Percentiles rank a stretch among this genome's conserved stretches.
phyloP scores from a whole-genome alignment of 2,113 vertebrate genomes.

The Madoqua kirkii region DNA sequence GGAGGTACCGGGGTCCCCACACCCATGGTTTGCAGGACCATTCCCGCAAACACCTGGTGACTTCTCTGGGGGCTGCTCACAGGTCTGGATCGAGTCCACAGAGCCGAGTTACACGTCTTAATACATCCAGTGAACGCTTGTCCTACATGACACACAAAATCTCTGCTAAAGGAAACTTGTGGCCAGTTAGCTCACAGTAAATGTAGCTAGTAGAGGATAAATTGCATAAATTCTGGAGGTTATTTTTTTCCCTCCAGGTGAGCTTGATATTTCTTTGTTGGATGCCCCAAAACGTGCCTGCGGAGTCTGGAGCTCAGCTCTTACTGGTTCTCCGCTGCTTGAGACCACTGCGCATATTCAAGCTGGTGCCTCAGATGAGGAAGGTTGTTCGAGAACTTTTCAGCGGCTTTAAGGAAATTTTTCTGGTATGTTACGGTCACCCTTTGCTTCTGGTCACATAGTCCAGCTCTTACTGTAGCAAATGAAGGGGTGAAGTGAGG shows the following conservation, averaged over 20 bases:
- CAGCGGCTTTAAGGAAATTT: slow-evolving; percentile 99
- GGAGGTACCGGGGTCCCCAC: neutral
- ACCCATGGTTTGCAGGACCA: no score
- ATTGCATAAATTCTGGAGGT: neutral
- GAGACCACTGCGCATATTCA: slow-evolving; percentile 96
- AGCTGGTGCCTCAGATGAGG: slow-evolving; percentile 98
- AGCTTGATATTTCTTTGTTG: slow-evolving; percentile 98
- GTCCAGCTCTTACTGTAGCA: neutral
- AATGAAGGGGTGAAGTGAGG: neutral
- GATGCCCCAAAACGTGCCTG: slow-evolving; percentile 94
- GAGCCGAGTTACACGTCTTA: neutral
- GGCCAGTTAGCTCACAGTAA: neutral
- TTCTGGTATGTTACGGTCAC: slow-evolving; percentile 85
- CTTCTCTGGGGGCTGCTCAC: neutral
- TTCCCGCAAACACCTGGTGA: accelerated
- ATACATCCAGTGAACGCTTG: neutral
- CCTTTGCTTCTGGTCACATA: neutral
- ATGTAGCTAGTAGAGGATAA: neutral
- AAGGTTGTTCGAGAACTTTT: slow-evolving; percentile 98
- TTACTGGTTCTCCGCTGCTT: slow-evolving; percentile 97
- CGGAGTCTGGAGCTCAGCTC: slow-evolving; percentile 96
- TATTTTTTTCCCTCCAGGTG: slow-evolving; percentile 79
- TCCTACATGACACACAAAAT: neutral
- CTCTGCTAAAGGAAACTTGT: neutral
- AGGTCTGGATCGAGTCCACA: neutral